phyloP scores from a whole-genome alignment of 2,888 invertebrate species.

The Monochamus alternatus region DNA sequence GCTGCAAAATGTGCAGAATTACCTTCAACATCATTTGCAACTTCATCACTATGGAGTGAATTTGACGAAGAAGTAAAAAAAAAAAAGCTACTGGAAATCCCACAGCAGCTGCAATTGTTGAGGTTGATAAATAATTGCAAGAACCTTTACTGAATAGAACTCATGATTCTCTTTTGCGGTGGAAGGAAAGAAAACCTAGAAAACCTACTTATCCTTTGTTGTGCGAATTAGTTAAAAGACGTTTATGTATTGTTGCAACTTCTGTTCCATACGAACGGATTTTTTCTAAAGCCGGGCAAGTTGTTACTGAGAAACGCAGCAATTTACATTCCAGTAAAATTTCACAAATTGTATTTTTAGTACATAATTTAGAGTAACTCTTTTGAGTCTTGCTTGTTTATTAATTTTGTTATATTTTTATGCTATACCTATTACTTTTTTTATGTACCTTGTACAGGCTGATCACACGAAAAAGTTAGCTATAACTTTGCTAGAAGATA shows the following conservation, averaged over 20 bases:
- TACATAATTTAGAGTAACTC: too few species aligned
- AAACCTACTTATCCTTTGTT: neutral
- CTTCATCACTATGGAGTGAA: constrained; percentile 5
- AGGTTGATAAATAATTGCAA: constrained; percentile 1
- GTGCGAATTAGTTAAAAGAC: neutral
- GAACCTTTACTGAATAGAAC: neutral
- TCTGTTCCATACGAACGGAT: too few species aligned
- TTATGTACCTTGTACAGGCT: too few species aligned
- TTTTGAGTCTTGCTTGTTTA: too few species aligned
- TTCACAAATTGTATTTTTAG: too few species aligned
- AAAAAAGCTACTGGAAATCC: neutral
- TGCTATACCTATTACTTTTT: too few species aligned
- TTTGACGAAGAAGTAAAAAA: constrained; percentile 5
- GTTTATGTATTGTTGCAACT: constrained; percentile 9
- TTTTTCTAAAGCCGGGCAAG: too few species aligned
- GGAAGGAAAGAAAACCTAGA: constrained; percentile 2
- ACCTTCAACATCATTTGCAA: neutral
- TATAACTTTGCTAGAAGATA: too few species aligned
- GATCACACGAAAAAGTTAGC: too few species aligned
- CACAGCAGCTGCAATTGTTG: neutral
- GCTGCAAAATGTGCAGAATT: neutral
- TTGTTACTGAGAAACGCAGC: too few species aligned
- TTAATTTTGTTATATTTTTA: too few species aligned
- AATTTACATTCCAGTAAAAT: too few species aligned
- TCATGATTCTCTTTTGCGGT: neutral